These are phyloP conservation scores for Diarsia mendica DNA, from an alignment of 2,888 invertebrate species.

Conservation along the genomic window DNA sequence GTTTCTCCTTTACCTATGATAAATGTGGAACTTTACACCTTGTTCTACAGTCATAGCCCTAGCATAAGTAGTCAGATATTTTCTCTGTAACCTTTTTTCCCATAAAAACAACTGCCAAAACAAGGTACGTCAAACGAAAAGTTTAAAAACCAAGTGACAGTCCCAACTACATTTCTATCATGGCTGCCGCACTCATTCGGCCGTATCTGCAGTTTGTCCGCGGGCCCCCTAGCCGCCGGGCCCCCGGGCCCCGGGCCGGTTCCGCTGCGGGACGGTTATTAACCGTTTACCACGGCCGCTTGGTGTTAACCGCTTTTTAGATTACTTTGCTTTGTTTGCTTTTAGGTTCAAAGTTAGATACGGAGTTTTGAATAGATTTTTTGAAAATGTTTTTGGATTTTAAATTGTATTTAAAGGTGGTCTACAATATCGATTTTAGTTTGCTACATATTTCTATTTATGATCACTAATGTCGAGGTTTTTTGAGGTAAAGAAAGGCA, in stretches of 20 bases:
- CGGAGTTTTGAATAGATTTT: slow-evolving; percentile 21
- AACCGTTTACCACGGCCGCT: slow-evolving; percentile 60
- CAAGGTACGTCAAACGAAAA: neutral
- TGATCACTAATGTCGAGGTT: neutral
- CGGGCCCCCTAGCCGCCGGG: slow-evolving; percentile 58
- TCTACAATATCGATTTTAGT: neutral
- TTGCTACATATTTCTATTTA: neutral
- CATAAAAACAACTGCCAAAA: slow-evolving; percentile 3
- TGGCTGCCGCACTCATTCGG: slow-evolving; percentile 39
- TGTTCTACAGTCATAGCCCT: no score
- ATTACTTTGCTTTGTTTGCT: slow-evolving; percentile 60
- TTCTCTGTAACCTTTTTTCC: neutral
- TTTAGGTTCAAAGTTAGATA: slow-evolving; percentile 30
- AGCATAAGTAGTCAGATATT: no score
- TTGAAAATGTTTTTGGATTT: neutral
- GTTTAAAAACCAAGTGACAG: slow-evolving; percentile 5
- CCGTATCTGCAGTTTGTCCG: slow-evolving; percentile 64
- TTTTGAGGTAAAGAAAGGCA: neutral
- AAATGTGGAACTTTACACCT: no score
- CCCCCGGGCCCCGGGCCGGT: slow-evolving; percentile 53
- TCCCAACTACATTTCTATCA: slow-evolving; percentile 13
- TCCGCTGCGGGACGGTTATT: slow-evolving; percentile 64
- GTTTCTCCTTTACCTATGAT: no score
- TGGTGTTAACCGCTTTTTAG: slow-evolving; percentile 60
- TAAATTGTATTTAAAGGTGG: neutral